Evolutionary conservation across 2,888 invertebrate genomes (phyloP).

Genomic region (Andricus curvator): DNA sequence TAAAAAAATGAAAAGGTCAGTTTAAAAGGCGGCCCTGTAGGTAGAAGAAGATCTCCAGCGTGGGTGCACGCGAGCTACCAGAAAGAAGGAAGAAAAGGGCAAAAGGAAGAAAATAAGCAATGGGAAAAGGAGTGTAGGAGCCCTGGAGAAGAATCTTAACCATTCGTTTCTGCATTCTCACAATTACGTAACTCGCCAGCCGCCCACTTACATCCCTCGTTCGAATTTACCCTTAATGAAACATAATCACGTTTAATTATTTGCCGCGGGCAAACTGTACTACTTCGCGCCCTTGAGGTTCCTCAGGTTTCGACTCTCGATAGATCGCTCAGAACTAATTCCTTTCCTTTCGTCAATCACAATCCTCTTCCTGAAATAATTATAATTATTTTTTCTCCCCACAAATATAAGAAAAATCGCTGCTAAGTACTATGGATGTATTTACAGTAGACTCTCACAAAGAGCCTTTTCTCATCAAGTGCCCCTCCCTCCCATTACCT

Average conservation of each 20-base stretch:
- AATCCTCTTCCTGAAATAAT: neutral
- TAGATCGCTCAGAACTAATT: neutral
- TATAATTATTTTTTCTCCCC: neutral
- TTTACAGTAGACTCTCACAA: too few species aligned
- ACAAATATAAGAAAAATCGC: neutral
- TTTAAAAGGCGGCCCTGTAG: slow-evolving; percentile 43
- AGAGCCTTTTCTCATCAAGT: too few species aligned
- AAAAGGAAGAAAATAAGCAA: slow-evolving; percentile 29
- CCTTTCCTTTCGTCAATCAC: neutral
- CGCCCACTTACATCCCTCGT: slow-evolving; percentile 56
- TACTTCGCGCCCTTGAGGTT: neutral
- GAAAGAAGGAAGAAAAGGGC: slow-evolving; percentile 37
- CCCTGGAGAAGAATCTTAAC: slow-evolving; percentile 56
- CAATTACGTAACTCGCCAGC: slow-evolving; percentile 68
- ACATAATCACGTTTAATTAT: slow-evolving; percentile 73
- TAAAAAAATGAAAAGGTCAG: neutral
- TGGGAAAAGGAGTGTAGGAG: slow-evolving; percentile 48
- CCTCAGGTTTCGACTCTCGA: neutral
- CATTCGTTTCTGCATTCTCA: slow-evolving; percentile 71
- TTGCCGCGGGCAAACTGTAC: slow-evolving; percentile 60
- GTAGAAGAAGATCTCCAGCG: slow-evolving; percentile 58
- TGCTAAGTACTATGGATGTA: too few species aligned
- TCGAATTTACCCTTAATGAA: slow-evolving; percentile 72
- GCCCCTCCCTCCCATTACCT: too few species aligned
- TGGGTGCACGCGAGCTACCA: slow-evolving; percentile 73